Base-by-base conservation (phyloP, 2,113 vertebrate species). In the Suricata suricatta region DNA sequence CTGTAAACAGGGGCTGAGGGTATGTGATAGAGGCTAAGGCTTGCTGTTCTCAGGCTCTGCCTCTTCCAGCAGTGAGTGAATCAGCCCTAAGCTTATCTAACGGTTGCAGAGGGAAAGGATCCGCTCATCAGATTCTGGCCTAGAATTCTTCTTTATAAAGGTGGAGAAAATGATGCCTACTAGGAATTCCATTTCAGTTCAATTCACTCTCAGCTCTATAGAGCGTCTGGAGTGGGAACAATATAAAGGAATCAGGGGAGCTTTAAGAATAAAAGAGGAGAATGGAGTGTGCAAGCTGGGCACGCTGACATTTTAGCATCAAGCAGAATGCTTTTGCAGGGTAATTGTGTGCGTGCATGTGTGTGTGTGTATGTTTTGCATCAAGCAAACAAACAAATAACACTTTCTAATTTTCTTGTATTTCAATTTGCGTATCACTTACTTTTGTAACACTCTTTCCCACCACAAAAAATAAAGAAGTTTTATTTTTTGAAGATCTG, bases 181-280 rank as follows among this genome's bases (percentile, higher is more conserved):
- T 66, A 81, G 92, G 91, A 94, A 97, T 96, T 94, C 83, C 97
- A 96, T 83, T 95, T 96, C 92, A 77, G 91, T 90, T 97, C 95
- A 92, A 41, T 95, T 96, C 95, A 74, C 79, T 94, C 54, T 44
- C 63, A 33, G 86, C 21, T 38, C 25, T 31, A 50, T 3, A 72
- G 74, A 76, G 66, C 35, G 21, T 57, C 52, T 90, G 93, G 95
- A 96, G 68, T 90, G 76, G n/a, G 71, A 80, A 25, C 47, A 54
- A 52, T 82, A 50, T 54, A 41, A 71, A 68, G 27, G 41, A 52
- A 87, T 25, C 7, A 31, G 64, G 50, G 71, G 80, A 72, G 85
- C 54, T 95, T 93, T 71, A 64, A 71, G 88, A 90, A 92, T 69
- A 38, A 92, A 69, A 52, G 63, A 80, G 27, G 19, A 79, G 68